Evolutionary conservation across 2,888 invertebrate genomes (phyloP).

Genomic region (Dyspetes luteomarginatus): DNA sequence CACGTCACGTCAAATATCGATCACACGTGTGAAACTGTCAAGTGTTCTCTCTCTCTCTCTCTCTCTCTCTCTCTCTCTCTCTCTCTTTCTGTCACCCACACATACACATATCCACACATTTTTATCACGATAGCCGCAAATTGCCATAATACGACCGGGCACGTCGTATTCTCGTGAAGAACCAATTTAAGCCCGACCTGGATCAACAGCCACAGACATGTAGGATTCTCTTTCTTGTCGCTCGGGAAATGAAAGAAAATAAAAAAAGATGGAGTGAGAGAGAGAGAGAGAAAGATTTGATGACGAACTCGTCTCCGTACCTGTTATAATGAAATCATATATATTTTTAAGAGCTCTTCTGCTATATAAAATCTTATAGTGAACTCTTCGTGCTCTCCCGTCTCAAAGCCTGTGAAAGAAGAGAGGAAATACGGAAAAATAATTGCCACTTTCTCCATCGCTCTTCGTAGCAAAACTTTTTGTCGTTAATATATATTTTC

Average conservation of each 20-base stretch:
- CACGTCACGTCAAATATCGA: constrained; percentile 17
- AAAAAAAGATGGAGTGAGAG: constrained; percentile 28
- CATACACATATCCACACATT: neutral
- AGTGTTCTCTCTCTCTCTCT: neutral
- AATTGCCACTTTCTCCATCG: constrained; percentile 52
- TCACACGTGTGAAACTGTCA: neutral
- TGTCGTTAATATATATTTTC: constrained; percentile 4
- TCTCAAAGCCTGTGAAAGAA: constrained; percentile 67
- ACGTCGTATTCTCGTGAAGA: constrained; percentile 30
- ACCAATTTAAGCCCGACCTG: constrained; percentile 43
- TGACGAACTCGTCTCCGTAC: constrained; percentile 47
- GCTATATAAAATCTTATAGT: constrained; percentile 18
- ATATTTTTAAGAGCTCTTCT: constrained; percentile 37
- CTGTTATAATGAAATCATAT: constrained; percentile 50
- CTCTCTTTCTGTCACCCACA: too few relatives aligned
- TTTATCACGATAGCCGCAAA: constrained; percentile 19
- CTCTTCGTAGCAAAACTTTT: constrained; percentile 18
- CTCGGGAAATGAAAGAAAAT: constrained; percentile 31
- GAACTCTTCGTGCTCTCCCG: constrained; percentile 6
- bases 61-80: constrained; percentile 8
- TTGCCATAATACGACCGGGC: constrained; percentile 26
- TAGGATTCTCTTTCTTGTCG: neutral
- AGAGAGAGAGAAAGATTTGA: constrained; percentile 17
- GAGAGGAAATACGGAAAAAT: constrained; percentile 67
- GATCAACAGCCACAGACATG: constrained; percentile 38